phyloP scores from a whole-genome alignment of 1,140 invertebrate genomes.

The fruit fly (Drosophila melanogaster) region Release_6_plus_ISO1_MT NT_033779.5:4065501-4066000 shows the following conservation, averaged over 20 bases:
- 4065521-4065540: slow-evolving; percentile 46
- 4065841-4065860: slow-evolving; percentile 4
- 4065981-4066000: slow-evolving; percentile 31
- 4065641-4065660: slow-evolving; percentile 73
- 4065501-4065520: slow-evolving; percentile 60
- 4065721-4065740: slow-evolving; percentile 41
- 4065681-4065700: slow-evolving; percentile 42
- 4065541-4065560: slow-evolving; percentile 44
- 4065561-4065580: slow-evolving; percentile 76
- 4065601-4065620: slow-evolving; percentile 53
- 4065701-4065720: slow-evolving; percentile 54
- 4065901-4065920: slow-evolving; percentile 48
- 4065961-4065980: slow-evolving; percentile 16
- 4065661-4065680: not conserved
- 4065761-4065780: slow-evolving; percentile 18
- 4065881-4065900: slow-evolving; percentile 49
- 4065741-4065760: slow-evolving; percentile 12
- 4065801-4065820: slow-evolving; percentile 50
- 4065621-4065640: slow-evolving; percentile 78
- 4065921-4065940: slow-evolving; percentile 30
- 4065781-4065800: slow-evolving; percentile 41
- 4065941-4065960: slow-evolving; percentile 38
- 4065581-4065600: slow-evolving; percentile 23
- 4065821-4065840: slow-evolving; percentile 59
- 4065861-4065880: not conserved